A percentile compares a stretch with the other conserved stretches of the same genome.
These are phyloP conservation scores for Neomorphus geoffroyi DNA, from an alignment of 2,797 vertebrate genomes.

Conservation along the genomic window DNA sequence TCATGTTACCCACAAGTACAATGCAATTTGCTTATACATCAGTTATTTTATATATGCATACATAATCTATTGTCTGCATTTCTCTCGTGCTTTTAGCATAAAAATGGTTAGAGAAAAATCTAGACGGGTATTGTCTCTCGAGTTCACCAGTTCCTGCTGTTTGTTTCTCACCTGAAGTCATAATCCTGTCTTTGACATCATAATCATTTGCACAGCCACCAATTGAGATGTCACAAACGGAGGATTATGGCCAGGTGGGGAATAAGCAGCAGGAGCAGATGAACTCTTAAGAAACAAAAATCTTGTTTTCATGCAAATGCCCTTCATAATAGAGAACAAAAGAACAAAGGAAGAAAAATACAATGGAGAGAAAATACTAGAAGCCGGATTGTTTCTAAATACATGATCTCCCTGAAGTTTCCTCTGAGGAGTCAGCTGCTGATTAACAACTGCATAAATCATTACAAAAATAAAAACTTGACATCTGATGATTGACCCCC, in stretches of 20 bases:
- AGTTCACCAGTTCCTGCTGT: constrained; percentile 74
- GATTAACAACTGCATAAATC: constrained; percentile 42
- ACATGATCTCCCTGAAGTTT: constrained; percentile 13
- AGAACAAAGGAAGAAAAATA: constrained; percentile 44
- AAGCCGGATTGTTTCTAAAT: constrained; percentile 40
- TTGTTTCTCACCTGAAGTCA: constrained; percentile 75
- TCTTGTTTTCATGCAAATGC: constrained; percentile 68
- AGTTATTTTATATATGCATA: background rate
- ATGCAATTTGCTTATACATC: constrained; percentile 11
- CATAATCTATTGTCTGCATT: constrained; percentile 13
- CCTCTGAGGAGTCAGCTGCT: constrained; percentile 10
- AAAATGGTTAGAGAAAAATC: constrained; percentile 70
- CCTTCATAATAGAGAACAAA: constrained; percentile 52
- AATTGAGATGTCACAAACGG: constrained; percentile 65
- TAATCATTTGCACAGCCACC: constrained; percentile 73
- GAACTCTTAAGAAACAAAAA: constrained; percentile 64
- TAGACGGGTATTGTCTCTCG: constrained; percentile 70
- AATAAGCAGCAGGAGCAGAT: constrained; percentile 61
- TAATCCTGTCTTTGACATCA: constrained; percentile 76
- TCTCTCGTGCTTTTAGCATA: constrained; percentile 59
- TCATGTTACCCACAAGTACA: background rate
- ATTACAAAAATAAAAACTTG: constrained; percentile 33
- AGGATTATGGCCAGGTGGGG: constrained; percentile 61
- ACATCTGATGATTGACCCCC: constrained; percentile 8
- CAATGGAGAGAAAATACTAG: constrained; percentile 10